Evolutionary conservation across 2,888 invertebrate genomes (phyloP), one percentile per base, ranked within the genome.

Genomic region (Drosophila tripunctata): DNA sequence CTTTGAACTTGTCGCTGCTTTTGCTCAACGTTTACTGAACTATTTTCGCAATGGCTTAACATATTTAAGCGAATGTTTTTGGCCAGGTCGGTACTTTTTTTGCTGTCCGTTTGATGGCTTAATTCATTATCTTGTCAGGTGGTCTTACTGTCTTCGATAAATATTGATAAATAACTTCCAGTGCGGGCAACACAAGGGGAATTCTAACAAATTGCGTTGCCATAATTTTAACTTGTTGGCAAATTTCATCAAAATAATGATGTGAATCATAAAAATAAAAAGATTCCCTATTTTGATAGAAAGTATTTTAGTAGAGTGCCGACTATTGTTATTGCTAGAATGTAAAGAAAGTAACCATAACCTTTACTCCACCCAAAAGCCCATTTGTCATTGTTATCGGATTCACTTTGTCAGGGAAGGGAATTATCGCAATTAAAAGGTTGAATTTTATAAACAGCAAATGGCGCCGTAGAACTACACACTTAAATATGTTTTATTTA

Each of bases 161-260:
- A 86, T 36, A 62, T 45, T 74, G 87, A 80, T 86, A 80, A 80
- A 71, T 30, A 24, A 60, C 12, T 84, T 81, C 85, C 76, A 81
- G 24, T 51, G 8, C 12, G 31, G 48, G 45, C 14, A 14, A 15
- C 1, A 19, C 5, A n/a, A 7, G 27, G 21, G 21, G 4, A 14
- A 48, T 40, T 17, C 5, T 10, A 55, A 33, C 41, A 8, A 65
- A 57, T 47, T 74, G 63, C 33, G 56, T 55, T 64, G 52, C 54
- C 22, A 24, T 40, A 38, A 15, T 48, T 22, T 21, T 4, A 7
- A 8, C n/a, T 55, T 31, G 27, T 12, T 15, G 12, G 24, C 8
- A 12, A 57, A 43, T 63, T 54, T 35, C 40, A 36, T 33, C 1
- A 63, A 15, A 31, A 14, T 40, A 8, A 27, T 3, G 40, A 41